phyloP scores from a whole-genome alignment of 2,797 vertebrate genomes.

The Poecilia wingei region DNA sequence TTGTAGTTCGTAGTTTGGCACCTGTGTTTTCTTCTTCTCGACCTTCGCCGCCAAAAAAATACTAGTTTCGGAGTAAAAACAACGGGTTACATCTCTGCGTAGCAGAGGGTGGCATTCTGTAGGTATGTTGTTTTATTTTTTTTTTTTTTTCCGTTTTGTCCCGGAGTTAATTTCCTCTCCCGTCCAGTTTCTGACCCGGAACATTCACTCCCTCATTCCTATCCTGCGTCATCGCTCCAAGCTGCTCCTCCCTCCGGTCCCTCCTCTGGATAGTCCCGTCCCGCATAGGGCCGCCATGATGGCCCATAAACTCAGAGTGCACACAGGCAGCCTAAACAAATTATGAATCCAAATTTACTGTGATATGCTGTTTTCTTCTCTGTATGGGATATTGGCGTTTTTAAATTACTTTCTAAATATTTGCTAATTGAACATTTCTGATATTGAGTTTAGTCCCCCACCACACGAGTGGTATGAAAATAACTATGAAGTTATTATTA shows the following conservation, averaged over 20 bases:
- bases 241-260: conserved; percentile 74
- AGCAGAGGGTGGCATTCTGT: conserved; percentile 55
- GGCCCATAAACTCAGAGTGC: background rate
- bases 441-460: background rate
- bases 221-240: conserved; percentile 80
- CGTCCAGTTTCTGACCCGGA: conserved; percentile 85
- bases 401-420: background rate
- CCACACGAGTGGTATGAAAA: background rate
- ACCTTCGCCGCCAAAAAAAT: conserved; percentile 21
- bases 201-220: conserved; percentile 88
- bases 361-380: background rate
- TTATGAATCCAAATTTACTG: background rate
- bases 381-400: background rate
- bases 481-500: background rate
- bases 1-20: conserved; percentile 62
- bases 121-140: background rate
- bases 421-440: background rate
- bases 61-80: conserved; percentile 10
- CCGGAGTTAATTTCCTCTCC: conserved; percentile 81
- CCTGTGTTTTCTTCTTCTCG: conserved; percentile 55
- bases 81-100: conserved; percentile 56
- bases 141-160: conserved; percentile 46
- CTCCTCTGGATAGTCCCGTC: conserved; percentile 52
- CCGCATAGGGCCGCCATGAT: conserved; percentile 43
- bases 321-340: background rate